Evolutionary conservation across 2,888 invertebrate species (phyloP).

Genomic region (Panopea generosa): DNA sequence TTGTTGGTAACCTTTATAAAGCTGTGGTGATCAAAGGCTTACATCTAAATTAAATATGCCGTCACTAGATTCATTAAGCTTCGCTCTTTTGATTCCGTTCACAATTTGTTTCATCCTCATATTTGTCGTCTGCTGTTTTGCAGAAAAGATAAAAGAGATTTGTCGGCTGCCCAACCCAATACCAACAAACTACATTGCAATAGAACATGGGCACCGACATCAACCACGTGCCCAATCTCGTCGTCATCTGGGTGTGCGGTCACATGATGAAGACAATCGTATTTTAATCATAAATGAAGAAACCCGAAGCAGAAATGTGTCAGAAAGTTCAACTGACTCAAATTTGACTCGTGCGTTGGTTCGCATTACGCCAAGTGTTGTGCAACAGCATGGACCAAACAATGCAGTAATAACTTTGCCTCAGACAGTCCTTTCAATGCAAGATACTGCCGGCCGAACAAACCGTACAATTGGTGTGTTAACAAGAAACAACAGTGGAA

Average conservation of each 20-base stretch:
- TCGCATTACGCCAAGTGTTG: too few relatives aligned
- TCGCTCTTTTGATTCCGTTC: slow-evolving; percentile 5
- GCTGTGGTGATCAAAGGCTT: too few relatives aligned
- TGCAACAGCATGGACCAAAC: too few relatives aligned
- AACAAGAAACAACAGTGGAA: too few relatives aligned
- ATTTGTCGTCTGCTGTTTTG: slow-evolving; percentile 13
- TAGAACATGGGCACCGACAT: not conserved
- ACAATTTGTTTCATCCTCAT: not conserved
- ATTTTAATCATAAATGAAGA: not conserved
- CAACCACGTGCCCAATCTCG: not conserved
- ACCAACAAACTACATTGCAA: slow-evolving; percentile 3
- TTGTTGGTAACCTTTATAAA: too few relatives aligned
- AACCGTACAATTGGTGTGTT: too few relatives aligned
- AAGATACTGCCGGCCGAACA: too few relatives aligned
- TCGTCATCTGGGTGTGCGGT: not conserved
- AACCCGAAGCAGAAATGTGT: not conserved
- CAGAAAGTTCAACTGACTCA: slow-evolving; percentile 1
- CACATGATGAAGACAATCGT: not conserved
- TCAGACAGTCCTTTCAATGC: too few relatives aligned
- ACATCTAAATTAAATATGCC: too few relatives aligned
- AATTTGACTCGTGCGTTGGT: too few relatives aligned
- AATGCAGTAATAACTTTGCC: too few relatives aligned
- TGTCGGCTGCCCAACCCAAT: not conserved
- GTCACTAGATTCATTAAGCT: not conserved
- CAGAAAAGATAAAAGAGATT: not conserved